Conservation (phyloP, 23 tunicate species). For the Ciona savignyi region DNA sequence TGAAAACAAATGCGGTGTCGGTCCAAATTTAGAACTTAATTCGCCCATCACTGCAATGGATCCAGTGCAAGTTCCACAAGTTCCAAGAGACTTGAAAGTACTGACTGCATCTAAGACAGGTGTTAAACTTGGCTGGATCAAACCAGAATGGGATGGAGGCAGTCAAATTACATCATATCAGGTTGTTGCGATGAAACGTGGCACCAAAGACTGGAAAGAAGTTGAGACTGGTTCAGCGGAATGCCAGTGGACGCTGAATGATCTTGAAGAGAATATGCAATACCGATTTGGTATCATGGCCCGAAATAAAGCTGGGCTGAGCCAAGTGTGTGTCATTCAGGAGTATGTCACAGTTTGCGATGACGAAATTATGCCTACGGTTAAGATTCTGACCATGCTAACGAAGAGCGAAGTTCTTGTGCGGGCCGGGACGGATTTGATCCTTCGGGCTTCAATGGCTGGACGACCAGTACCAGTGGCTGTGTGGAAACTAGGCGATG, state of each 20-base stretch:
- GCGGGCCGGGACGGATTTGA: constrained; percentile 63
- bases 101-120: constrained; percentile 12
- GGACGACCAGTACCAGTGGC: constrained; percentile 79
- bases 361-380: constrained; percentile 46
- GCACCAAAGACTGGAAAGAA: constrained; percentile 63
- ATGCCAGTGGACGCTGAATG: constrained; percentile 36
- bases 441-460: constrained; percentile 51
- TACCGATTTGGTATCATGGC: constrained; percentile 85
- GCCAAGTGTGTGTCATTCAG: constrained; percentile 64
- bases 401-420: constrained; percentile 71
- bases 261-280: constrained; percentile 53
- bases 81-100: constrained; percentile 49
- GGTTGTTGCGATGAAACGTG: constrained; percentile 67
- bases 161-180: constrained; percentile 70
- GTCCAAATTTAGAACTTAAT: too few species aligned
- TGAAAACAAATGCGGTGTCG: too few species aligned
- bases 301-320: constrained; percentile 76
- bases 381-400: constrained; percentile 41
- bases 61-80: too few species aligned
- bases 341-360: constrained; percentile 75
- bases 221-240: constrained; percentile 28
- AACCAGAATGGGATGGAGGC: constrained; percentile 93
- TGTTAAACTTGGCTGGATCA: constrained; percentile 54
- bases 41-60: too few species aligned
- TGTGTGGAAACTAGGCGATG: constrained; percentile 51